Percentiles rank a stretch among this genome's conserved stretches.
Conservation (phyloP, 2,888 invertebrate genomes). For the Fragum sueziense region DNA sequence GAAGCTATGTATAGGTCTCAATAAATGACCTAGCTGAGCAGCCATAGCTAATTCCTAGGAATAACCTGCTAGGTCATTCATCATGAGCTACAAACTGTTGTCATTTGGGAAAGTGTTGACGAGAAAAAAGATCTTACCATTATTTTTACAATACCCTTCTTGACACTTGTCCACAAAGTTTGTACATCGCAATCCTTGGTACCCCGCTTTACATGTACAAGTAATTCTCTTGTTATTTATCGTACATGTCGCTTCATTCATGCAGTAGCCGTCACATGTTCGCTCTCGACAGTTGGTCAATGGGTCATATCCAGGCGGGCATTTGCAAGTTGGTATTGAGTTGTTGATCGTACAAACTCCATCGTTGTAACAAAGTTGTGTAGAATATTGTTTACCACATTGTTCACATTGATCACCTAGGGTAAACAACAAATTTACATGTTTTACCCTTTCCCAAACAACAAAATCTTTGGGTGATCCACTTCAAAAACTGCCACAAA, state of each 20-base stretch:
- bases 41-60: too few relatives aligned
- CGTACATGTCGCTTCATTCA: conserved; percentile 50
- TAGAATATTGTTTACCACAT: conserved; percentile 53
- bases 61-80: too few relatives aligned
- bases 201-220: conserved; percentile 52
- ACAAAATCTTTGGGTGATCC: too few relatives aligned
- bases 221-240: conserved; percentile 19
- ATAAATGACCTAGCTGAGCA: too few relatives aligned
- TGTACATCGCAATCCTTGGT: conserved; percentile 44
- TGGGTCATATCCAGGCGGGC: conserved; percentile 55
- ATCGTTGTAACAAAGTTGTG: conserved; percentile 61
- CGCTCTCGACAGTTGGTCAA: conserved; percentile 57
- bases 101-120: too few relatives aligned
- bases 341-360: conserved; percentile 62
- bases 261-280: conserved; percentile 61
- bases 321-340: conserved; percentile 55
- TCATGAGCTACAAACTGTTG: too few relatives aligned
- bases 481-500: too few relatives aligned
- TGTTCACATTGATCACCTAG: conserved; percentile 64
- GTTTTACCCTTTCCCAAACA: too few relatives aligned
- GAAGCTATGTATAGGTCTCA: too few relatives aligned
- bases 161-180: conserved; percentile 35
- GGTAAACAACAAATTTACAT: too few relatives aligned
- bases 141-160: conserved; percentile 52
- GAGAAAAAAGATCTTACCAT: too few relatives aligned